These are phyloP conservation scores for Myotis lucifugus DNA, from an alignment of 2,113 vertebrate genomes.

Conservation along the genomic window DNA sequence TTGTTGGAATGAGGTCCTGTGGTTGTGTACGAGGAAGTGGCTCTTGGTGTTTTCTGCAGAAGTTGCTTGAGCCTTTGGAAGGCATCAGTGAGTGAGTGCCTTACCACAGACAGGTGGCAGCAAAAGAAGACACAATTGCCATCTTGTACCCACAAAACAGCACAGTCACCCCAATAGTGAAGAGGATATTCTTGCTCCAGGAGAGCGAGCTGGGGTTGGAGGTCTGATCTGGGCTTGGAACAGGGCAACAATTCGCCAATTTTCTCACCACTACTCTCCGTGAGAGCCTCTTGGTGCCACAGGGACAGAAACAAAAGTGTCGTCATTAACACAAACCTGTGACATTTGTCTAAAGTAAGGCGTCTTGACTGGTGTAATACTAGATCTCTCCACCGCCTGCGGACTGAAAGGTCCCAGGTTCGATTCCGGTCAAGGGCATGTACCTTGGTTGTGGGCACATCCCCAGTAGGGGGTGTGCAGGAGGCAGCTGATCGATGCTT, in stretches of 20 bases:
- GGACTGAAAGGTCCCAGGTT: too few species aligned
- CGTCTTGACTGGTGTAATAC: neutral
- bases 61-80: neutral
- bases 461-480: too few species aligned
- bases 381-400: too few species aligned
- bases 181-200: neutral
- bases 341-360: neutral
- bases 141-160: neutral
- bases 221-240: neutral
- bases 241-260: neutral
- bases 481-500: too few species aligned
- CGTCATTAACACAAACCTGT: neutral
- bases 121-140: neutral
- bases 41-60: neutral
- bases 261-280: neutral
- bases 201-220: neutral
- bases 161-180: neutral
- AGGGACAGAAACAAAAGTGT: neutral
- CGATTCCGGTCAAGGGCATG: too few species aligned
- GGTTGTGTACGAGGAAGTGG: neutral
- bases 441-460: too few species aligned
- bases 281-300: neutral
- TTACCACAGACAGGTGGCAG: neutral
- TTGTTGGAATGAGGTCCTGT: neutral
- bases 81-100: neutral